A percentile compares a stretch with the other conserved stretches of the same genome.
These are phyloP conservation scores for Oreochromis mossambicus DNA, from an alignment of 2,797 vertebrate genomes.

Conservation along the genomic window DNA sequence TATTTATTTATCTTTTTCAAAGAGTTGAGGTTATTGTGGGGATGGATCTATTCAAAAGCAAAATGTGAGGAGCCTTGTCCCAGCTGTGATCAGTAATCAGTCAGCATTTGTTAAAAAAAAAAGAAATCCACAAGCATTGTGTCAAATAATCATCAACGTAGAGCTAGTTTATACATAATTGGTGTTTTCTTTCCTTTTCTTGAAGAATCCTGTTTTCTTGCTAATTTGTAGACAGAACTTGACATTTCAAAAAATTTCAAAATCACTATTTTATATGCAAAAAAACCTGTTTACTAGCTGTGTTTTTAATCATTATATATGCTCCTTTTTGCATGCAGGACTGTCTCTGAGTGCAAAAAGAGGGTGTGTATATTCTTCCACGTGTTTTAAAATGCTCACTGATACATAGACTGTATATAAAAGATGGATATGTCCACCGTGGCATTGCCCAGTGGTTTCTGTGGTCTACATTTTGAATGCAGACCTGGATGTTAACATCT, in stretches of 20 bases:
- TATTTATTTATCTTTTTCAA: not conserved
- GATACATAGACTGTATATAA: not conserved
- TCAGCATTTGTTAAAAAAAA: not conserved
- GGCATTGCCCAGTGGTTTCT: not conserved
- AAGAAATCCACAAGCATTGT: not conserved
- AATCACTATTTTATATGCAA: not conserved
- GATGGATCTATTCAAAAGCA: conserved; percentile 6
- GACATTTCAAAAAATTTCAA: not conserved
- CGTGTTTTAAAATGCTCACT: not conserved
- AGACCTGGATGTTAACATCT: not conserved
- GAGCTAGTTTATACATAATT: not conserved
- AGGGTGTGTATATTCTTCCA: not conserved
- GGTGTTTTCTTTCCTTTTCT: not conserved
- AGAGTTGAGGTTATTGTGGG: not conserved
- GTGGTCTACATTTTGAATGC: no score
- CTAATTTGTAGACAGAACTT: not conserved
- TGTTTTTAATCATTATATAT: not conserved
- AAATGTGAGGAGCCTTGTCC: not conserved
- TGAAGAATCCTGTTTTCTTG: not conserved
- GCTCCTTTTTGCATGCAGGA: not conserved
- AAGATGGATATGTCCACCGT: not conserved
- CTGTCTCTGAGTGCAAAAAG: no score
- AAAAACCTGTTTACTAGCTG: not conserved
- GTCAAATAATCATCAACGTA: not conserved
- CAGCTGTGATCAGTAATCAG: conserved; percentile 8